Percentiles rank a stretch among this genome's conserved stretches.
Conservation (phyloP, 2,797 vertebrate species). For the Tympanoctomys barrerae region DNA sequence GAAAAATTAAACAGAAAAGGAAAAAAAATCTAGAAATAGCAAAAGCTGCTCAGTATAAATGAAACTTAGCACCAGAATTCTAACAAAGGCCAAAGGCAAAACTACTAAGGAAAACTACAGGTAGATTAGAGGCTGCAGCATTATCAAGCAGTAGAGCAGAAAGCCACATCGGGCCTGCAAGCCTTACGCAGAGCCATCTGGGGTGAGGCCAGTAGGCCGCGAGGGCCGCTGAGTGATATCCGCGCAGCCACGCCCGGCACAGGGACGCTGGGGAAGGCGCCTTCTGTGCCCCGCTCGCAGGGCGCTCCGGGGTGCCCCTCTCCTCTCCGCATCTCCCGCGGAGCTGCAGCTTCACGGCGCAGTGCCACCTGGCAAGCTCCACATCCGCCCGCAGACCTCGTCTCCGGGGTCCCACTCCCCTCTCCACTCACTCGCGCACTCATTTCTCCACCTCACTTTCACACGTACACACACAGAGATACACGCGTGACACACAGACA, state of each 20-base stretch:
- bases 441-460: neutral
- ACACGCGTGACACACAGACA: neutral
- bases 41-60: neutral
- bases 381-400: neutral
- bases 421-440: neutral
- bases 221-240: neutral
- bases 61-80: neutral
- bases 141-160: neutral
- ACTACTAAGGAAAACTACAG: neutral
- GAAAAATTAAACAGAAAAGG: neutral
- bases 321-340: no score
- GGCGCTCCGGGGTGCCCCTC: no score
- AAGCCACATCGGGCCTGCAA: neutral
- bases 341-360: no score
- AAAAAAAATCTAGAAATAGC: neutral
- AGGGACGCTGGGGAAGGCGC: neutral
- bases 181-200: neutral
- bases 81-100: neutral
- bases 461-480: neutral
- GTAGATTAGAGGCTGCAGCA: neutral
- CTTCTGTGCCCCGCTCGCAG: no score
- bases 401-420: neutral
- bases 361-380: neutral
- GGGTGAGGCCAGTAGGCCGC: neutral
- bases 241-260: neutral